Evolutionary conservation across 2,888 invertebrate genomes (phyloP).

Genomic region (Endotricha flammealis): DNA sequence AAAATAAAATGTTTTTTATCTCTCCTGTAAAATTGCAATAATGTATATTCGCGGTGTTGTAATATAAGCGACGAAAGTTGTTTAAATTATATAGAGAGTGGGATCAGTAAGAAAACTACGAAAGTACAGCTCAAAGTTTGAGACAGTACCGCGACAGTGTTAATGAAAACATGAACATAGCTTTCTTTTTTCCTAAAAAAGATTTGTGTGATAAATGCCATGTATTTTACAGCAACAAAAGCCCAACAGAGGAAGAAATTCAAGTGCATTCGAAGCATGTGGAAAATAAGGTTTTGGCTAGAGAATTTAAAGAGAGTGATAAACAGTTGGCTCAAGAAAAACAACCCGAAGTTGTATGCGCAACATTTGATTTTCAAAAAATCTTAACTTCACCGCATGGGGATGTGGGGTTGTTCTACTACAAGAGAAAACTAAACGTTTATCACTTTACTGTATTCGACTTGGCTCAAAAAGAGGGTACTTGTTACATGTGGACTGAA

Average conservation of each 20-base stretch:
- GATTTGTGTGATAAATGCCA: conserved; percentile 14
- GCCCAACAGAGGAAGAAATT: conserved; percentile 2
- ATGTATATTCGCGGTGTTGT: too few relatives aligned
- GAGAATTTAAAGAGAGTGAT: conserved; percentile 2
- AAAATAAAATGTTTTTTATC: too few relatives aligned
- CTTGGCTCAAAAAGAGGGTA: conserved; percentile 7
- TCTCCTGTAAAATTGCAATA: too few relatives aligned
- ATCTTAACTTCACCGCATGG: conserved; percentile 6
- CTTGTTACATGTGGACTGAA: conserved; percentile 11
- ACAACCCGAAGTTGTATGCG: background rate
- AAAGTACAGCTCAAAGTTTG: conserved; percentile 1
- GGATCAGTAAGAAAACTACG: conserved; percentile 6
- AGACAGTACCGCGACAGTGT: conserved; percentile 12
- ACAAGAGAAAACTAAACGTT: conserved; percentile 11
- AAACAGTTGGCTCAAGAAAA: conserved; percentile 1
- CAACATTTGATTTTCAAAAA: conserved; percentile 15
- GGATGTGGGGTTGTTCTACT: conserved; percentile 9
- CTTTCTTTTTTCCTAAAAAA: conserved; percentile 12
- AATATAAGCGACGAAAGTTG: background rate
- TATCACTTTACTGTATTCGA: conserved; percentile 12
- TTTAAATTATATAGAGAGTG: conserved; percentile 8
- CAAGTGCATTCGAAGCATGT: background rate
- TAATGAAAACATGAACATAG: conserved; percentile 12
- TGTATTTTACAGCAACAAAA: conserved; percentile 3
- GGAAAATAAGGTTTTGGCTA: conserved; percentile 1